These are phyloP conservation scores for Loxodonta africana DNA, from an alignment of 2,113 vertebrate genomes.

Conservation along the genomic window DNA sequence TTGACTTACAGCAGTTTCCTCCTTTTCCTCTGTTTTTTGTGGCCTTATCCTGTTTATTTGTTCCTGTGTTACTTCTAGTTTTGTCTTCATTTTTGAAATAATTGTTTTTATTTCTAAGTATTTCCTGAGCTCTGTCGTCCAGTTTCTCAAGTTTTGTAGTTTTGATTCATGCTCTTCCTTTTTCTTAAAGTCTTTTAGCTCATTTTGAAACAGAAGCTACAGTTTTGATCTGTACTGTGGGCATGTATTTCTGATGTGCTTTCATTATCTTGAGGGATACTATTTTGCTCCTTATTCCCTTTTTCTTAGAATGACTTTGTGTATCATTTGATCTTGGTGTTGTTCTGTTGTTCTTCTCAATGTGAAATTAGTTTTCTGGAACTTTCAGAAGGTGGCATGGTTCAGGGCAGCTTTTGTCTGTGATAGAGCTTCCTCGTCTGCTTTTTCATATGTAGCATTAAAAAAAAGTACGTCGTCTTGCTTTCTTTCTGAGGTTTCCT, in stretches of 20 bases:
- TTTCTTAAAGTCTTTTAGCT: neutral
- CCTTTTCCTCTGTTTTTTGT: neutral
- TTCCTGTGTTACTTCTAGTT: neutral
- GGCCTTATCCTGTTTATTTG: conserved; percentile 8
- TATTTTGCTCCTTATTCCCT: neutral
- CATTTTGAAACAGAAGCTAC: neutral
- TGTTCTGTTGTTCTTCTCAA: conserved; percentile 1
- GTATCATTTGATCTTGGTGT: neutral
- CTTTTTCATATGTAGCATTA: neutral
- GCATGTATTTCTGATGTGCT: neutral
- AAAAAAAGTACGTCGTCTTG: neutral
- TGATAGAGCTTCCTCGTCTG: neutral
- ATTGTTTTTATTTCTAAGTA: neutral
- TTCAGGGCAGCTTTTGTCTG: neutral
- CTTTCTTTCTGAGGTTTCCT: neutral
- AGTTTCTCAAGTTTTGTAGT: neutral
- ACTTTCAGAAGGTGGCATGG: neutral
- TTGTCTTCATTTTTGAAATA: neutral
- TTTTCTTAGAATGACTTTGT: neutral
- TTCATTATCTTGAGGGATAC: neutral
- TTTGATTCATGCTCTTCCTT: neutral
- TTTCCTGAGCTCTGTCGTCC: neutral
- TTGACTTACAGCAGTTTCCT: neutral
- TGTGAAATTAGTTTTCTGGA: neutral
- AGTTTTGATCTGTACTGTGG: neutral